phyloP scores from a whole-genome alignment of 1,140 invertebrate genomes.

The Psix sp. region DNA sequence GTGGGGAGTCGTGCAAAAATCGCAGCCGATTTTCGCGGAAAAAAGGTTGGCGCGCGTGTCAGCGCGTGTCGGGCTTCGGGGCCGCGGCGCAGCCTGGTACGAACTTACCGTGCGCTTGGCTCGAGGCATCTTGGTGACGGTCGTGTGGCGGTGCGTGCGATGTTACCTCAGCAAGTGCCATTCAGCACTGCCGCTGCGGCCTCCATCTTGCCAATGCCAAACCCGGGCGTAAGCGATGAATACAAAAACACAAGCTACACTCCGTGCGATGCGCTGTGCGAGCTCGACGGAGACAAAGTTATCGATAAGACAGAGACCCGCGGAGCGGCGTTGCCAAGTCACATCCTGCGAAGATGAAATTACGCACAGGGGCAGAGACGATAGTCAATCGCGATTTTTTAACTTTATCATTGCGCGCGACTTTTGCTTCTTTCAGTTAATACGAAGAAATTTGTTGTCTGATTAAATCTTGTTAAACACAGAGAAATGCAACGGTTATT shows the following conservation, averaged over 20 bases:
- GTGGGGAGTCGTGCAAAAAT: too few species aligned
- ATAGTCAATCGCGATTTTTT: too few species aligned
- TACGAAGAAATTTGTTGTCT: too few species aligned
- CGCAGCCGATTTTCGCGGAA: too few species aligned
- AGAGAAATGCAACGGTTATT: too few species aligned
- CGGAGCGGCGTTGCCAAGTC: too few species aligned
- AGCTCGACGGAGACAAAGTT: background rate
- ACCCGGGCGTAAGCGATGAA: slow-evolving; percentile 48
- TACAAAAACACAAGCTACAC: slow-evolving; percentile 43
- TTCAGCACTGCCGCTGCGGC: slow-evolving; percentile 43
- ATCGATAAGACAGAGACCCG: too few species aligned
- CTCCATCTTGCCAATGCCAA: slow-evolving; percentile 46
- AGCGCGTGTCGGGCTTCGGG: slow-evolving; percentile 2
- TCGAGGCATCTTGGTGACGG: slow-evolving; percentile 43
- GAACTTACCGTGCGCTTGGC: slow-evolving; percentile 44
- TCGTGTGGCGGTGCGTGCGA: slow-evolving; percentile 6
- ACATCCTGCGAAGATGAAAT: slow-evolving; percentile 12
- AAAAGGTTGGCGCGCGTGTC: too few species aligned
- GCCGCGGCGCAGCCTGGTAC: background rate
- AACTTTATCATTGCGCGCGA: too few species aligned
- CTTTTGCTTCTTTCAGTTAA: too few species aligned
- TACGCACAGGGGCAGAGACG: slow-evolving; percentile 6
- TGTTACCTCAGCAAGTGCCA: slow-evolving; percentile 43
- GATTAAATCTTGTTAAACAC: too few species aligned
- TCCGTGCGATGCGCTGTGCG: slow-evolving; percentile 1